phyloP scores from a whole-genome alignment of 2,797 vertebrate genomes.

The Saxicola maurus region DNA sequence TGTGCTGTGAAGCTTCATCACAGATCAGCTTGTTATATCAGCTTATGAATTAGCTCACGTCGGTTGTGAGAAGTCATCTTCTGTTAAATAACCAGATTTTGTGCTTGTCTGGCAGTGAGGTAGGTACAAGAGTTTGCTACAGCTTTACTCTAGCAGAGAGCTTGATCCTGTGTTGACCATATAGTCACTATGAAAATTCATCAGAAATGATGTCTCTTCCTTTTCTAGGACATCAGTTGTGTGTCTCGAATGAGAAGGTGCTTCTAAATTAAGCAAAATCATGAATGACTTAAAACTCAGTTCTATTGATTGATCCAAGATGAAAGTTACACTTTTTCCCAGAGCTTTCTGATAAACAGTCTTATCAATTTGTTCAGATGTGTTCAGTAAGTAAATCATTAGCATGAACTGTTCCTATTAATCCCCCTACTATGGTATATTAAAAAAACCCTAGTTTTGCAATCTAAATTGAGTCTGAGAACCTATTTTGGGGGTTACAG shows the following conservation, averaged over 20 bases:
- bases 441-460: accelerated
- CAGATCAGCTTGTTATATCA: neutral
- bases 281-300: neutral
- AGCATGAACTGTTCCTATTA: neutral
- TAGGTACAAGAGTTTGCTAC: neutral
- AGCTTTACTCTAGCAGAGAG: neutral
- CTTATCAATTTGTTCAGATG: neutral
- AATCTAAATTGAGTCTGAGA: neutral
- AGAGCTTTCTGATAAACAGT: neutral
- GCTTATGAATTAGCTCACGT: neutral
- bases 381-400: neutral
- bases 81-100: neutral
- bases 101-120: neutral
- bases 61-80: neutral
- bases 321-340: neutral
- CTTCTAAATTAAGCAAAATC: neutral
- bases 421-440: neutral
- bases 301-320: neutral
- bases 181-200: neutral
- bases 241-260: neutral
- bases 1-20: neutral
- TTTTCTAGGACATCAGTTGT: neutral
- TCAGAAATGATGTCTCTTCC: neutral
- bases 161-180: neutral
- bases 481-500: neutral